A percentile compares a stretch with the other conserved stretches of the same genome.
These are phyloP conservation scores for Cottoperca gobio DNA, from an alignment of 2,797 vertebrate genomes.

Conservation along the genomic window DNA sequence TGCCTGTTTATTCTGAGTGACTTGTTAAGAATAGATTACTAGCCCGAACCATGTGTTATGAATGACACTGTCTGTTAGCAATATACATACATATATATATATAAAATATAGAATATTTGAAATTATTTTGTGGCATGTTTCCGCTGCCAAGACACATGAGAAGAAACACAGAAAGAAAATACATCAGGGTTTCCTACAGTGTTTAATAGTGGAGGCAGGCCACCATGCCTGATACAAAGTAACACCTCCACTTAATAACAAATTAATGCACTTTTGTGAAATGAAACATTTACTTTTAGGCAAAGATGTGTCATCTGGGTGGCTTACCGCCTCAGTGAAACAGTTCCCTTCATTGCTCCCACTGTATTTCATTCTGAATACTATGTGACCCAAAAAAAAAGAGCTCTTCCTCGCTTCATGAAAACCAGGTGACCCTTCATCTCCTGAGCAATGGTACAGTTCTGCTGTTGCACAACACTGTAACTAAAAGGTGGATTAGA, in stretches of 20 bases:
- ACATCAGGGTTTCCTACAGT: background rate
- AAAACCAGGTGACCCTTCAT: conserved; percentile 44
- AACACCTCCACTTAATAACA: background rate
- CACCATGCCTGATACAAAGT: background rate
- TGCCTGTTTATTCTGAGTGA: background rate
- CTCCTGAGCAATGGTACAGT: conserved; percentile 20
- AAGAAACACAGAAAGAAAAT: background rate
- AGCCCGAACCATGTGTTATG: background rate
- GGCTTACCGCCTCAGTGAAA: background rate
- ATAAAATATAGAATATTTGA: background rate
- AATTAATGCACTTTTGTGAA: too few species aligned
- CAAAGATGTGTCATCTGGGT: background rate
- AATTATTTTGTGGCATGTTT: background rate
- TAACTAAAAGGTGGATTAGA: conserved; percentile 15
- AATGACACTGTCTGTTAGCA: background rate
- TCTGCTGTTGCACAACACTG: conserved; percentile 22
- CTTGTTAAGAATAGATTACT: background rate
- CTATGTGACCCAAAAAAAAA: background rate
- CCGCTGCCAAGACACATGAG: background rate
- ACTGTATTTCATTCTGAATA: background rate
- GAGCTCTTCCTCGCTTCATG: background rate
- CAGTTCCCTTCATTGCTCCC: background rate
- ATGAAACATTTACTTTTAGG: too few species aligned
- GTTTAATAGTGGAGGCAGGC: background rate
- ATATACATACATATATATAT: too few species aligned